phyloP scores from a whole-genome alignment of 2,797 vertebrate species.

The Phrynocephalus vlangalii region DNA sequence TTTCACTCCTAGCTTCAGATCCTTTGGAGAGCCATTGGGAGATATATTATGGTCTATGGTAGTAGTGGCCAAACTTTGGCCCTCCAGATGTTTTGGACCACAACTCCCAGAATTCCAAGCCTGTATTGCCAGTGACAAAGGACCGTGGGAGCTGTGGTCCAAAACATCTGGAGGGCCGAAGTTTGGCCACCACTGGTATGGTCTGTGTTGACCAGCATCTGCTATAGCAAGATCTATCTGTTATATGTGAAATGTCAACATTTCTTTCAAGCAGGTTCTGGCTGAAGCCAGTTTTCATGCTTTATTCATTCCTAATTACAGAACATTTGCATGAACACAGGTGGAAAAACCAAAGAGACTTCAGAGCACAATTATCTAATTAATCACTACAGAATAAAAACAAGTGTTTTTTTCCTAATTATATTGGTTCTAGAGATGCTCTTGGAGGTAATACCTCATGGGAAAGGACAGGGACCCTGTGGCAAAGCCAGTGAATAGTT shows the following conservation, averaged over 20 bases:
- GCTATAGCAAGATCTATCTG: neutral
- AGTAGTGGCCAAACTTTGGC: too few relatives aligned
- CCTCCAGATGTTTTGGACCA: too few relatives aligned
- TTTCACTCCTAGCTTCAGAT: too few relatives aligned
- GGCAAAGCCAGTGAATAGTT: conserved; percentile 28
- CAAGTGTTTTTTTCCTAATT: conserved; percentile 18
- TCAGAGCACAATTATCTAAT: conserved; percentile 16
- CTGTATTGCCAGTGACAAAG: too few relatives aligned
- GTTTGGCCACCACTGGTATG: too few relatives aligned
- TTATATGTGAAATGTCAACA: neutral
- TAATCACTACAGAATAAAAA: conserved; percentile 5
- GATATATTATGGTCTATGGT: too few relatives aligned
- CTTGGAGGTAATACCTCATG: conserved; percentile 6
- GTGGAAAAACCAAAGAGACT: conserved; percentile 20
- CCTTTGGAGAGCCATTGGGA: too few relatives aligned
- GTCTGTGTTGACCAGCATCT: too few relatives aligned
- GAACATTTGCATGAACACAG: neutral
- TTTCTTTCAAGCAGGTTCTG: conserved; percentile 4
- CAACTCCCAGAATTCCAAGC: too few relatives aligned
- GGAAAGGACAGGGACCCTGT: neutral
- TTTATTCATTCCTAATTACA: conserved; percentile 9
- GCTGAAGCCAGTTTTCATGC: conserved; percentile 5
- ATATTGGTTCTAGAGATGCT: conserved; percentile 28
- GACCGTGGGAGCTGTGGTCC: too few relatives aligned
- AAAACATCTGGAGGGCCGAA: too few relatives aligned